Percentiles rank a stretch among this genome's conserved stretches.
phyloP scores from a whole-genome alignment of 2,797 vertebrate species.

The Podarcis lilfordi region DNA sequence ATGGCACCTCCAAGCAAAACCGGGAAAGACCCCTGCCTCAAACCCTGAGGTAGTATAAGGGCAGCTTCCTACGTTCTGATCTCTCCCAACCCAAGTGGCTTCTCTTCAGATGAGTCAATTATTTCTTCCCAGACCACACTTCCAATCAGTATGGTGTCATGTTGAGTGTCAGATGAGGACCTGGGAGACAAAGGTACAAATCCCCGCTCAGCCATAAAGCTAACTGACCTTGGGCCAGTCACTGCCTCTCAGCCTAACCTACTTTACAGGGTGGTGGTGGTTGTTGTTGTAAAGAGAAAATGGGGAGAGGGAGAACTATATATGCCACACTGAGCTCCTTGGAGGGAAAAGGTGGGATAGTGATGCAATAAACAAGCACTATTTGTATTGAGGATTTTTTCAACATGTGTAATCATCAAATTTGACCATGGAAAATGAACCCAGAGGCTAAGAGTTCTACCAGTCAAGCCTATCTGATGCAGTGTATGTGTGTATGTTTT shows the following conservation, averaged over 20 bases:
- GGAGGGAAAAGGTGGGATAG: not conserved
- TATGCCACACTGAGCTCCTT: not conserved
- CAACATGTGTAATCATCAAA: constrained; percentile 6
- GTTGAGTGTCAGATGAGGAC: too few relatives aligned
- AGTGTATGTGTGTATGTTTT: constrained; percentile 18
- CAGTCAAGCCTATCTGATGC: not conserved
- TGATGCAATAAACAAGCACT: not conserved
- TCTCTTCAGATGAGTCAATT: not conserved
- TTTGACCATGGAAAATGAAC: not conserved
- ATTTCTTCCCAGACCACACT: not conserved
- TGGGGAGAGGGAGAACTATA: not conserved
- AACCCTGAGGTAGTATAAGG: too few relatives aligned
- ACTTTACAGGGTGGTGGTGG: too few relatives aligned
- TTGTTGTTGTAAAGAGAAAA: not conserved
- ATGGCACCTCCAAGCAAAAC: too few relatives aligned
- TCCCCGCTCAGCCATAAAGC: too few relatives aligned
- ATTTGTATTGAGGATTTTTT: not conserved
- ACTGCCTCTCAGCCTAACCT: too few relatives aligned
- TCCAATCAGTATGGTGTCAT: too few relatives aligned
- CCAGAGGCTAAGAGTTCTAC: not conserved
- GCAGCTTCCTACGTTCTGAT: too few relatives aligned
- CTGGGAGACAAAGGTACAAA: too few relatives aligned
- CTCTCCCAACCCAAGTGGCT: not conserved
- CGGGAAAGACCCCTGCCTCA: too few relatives aligned
- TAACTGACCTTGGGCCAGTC: too few relatives aligned